Conservation (phyloP, 1,140 invertebrate genomes). For the Neodiprion pinetum region DNA sequence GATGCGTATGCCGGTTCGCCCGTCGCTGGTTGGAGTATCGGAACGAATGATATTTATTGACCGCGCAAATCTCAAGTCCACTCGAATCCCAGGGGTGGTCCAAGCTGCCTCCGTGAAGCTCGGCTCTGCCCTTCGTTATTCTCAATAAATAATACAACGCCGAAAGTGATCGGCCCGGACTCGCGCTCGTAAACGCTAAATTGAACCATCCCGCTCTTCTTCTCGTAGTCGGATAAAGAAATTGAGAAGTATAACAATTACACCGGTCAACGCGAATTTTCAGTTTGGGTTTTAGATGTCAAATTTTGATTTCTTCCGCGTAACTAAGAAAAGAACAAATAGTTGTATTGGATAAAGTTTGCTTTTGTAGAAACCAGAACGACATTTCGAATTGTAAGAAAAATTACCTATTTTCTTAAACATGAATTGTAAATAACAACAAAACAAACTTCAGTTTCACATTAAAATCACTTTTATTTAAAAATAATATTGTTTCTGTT, state of each 20-base stretch:
- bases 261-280: too few species aligned
- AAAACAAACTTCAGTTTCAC: too few species aligned
- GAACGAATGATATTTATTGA: constrained; percentile 62
- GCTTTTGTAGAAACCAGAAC: too few species aligned
- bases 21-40: constrained; percentile 46
- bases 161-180: constrained; percentile 22
- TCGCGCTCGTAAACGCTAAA: constrained; percentile 46
- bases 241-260: constrained; percentile 1
- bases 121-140: constrained; percentile 13
- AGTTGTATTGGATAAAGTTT: too few species aligned
- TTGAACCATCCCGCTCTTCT: constrained; percentile 28
- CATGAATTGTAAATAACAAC: too few species aligned
- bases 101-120: constrained; percentile 24
- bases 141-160: constrained; percentile 49
- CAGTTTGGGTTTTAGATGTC: too few species aligned
- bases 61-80: constrained; percentile 55
- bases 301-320: too few species aligned
- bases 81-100: constrained; percentile 58
- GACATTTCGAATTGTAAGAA: too few species aligned
- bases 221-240: constrained; percentile 19
- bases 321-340: too few species aligned
- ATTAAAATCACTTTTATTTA: too few species aligned
- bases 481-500: too few species aligned
- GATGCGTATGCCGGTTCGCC: constrained; percentile 19
- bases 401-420: too few species aligned